Evolutionary conservation across 2,797 vertebrate genomes (phyloP).

Genomic region (Cynopterus sphinx): DNA sequence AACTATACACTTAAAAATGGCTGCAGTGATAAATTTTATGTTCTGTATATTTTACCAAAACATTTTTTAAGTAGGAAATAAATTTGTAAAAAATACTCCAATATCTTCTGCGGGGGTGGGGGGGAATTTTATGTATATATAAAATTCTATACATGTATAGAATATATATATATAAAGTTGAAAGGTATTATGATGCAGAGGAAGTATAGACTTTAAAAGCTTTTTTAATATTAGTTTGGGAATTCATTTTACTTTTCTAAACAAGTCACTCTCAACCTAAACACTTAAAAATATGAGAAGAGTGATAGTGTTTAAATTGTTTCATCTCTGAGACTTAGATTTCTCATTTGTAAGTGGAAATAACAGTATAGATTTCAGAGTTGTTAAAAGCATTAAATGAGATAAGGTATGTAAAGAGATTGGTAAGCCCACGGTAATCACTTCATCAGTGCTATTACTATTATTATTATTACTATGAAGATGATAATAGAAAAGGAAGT

Average conservation of each 20-base stretch:
- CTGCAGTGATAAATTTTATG: background rate
- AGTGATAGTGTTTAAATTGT: background rate
- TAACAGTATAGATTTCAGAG: background rate
- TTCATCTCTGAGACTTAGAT: background rate
- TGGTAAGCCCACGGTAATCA: background rate
- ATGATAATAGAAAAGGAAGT: background rate
- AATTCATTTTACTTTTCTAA: conserved; percentile 47
- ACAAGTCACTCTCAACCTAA: background rate
- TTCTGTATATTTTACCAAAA: background rate
- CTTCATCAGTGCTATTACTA: background rate
- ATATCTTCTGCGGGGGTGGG: background rate
- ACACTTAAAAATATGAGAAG: background rate
- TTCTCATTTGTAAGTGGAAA: background rate
- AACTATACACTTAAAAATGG: background rate
- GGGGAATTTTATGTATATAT: too few species aligned
- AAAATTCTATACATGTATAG: too few species aligned
- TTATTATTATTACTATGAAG: background rate
- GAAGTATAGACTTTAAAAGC: background rate
- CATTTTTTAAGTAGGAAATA: background rate
- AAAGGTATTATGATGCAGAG: background rate
- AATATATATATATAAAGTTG: background rate
- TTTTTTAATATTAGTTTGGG: conserved; percentile 1
- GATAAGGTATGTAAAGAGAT: background rate
- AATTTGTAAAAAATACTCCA: conserved; percentile 32
- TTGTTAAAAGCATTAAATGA: background rate